Evolutionary conservation across 2,888 invertebrate species (phyloP).

Genomic region (Acrocyrtus sp.): DNA sequence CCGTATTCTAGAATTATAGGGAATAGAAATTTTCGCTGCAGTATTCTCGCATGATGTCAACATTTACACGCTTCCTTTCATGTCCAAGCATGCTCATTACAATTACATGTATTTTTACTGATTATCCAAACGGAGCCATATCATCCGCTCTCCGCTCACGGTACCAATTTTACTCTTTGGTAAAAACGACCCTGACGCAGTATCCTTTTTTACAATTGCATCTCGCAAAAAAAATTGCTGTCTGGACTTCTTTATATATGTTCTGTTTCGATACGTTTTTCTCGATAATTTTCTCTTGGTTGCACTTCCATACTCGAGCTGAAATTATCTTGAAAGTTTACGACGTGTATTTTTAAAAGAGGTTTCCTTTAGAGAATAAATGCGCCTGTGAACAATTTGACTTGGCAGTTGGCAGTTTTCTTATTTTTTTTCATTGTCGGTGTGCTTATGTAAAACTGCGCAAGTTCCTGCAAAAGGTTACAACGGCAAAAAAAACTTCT

Average conservation of each 20-base stretch:
- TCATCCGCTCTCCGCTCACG: constrained; percentile 14
- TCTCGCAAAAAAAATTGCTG: neutral
- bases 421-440: too few relatives aligned
- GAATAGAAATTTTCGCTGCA: too few relatives aligned
- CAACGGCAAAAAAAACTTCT: too few relatives aligned
- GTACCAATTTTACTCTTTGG: neutral
- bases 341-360: neutral
- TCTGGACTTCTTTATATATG: too few relatives aligned
- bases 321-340: neutral
- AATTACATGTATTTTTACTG: constrained; percentile 10
- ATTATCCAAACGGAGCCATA: constrained; percentile 37
- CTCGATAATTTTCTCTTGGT: neutral
- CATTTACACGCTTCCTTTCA: constrained; percentile 48
- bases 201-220: neutral
- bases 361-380: too few relatives aligned
- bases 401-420: too few relatives aligned
- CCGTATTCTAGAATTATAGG: constrained; percentile 35
- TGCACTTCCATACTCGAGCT: neutral
- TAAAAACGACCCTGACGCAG: too few relatives aligned
- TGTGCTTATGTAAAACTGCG: too few relatives aligned
- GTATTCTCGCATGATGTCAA: constrained; percentile 43
- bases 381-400: too few relatives aligned
- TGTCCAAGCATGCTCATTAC: constrained; percentile 46
- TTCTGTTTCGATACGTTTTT: neutral
- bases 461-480: too few relatives aligned